Evolutionary conservation across 2,888 invertebrate species (phyloP), one percentile per base, ranked within the genome.

Genomic region (Tipula vernalis): DNA sequence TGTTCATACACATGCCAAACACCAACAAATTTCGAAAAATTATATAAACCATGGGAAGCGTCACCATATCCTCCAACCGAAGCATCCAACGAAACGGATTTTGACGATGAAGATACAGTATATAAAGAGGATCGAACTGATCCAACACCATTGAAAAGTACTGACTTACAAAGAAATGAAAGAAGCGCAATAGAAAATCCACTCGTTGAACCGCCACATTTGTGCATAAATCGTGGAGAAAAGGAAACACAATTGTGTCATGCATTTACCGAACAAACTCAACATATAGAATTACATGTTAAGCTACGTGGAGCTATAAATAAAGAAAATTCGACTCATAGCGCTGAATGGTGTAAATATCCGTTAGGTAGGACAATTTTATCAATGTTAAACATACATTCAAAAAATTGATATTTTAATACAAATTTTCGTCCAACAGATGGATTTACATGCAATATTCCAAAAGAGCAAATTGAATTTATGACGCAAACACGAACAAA

Each of bases 1-100:
- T 96, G 96, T 89, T 93, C 94, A 87, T 96, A 96, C 90, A 94
- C 95, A 0, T 96, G 96, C 89, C 93, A 94, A 51, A 91, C 91
- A 88, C 91, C 91, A 41, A 91, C 90, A 39, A 89, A 90, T 86
- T 91, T 91, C 42, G 90, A 91, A 87, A 90, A 89, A n/a, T 89
- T 92, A 88, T 91, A 91, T 86, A 90, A 89, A 36, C 90, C 90
- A 41, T 91, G 91, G 91, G 83, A 90, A 12, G 89, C 89, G n/a
- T 88, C 90, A 39, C 90, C 90, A 36, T 89, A 89, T 15, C 87
- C 87, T n/a, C 90, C 91, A 0, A 90, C 91, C 13, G 91, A 91
- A 87, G 89, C 89, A 83, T 91, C 90, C 86, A 92, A 90, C 87
- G 92, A 90, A 89, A 91, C 90, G n/a, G 88, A 88, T 86, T 89